Percentiles rank a stretch among this genome's conserved stretches.
Evolutionary conservation across 2,797 vertebrate genomes (phyloP).

Genomic region (Oryzias sinensis): DNA sequence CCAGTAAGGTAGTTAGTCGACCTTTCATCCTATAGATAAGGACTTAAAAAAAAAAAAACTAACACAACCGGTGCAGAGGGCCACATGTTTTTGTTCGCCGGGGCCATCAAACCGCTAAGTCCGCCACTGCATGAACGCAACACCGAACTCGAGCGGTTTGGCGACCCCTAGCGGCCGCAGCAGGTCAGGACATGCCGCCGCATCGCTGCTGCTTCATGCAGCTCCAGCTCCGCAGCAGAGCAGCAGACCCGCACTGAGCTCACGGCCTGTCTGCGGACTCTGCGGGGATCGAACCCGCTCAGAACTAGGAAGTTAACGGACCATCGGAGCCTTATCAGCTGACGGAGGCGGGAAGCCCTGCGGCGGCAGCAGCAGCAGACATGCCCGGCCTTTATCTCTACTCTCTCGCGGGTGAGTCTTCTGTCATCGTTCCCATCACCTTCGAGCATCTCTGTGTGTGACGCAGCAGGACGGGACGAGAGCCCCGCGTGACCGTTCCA

Average conservation of each 20-base stretch:
- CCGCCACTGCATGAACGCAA: too few relatives aligned
- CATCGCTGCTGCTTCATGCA: constrained; percentile 7
- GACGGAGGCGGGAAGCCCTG: constrained; percentile 40
- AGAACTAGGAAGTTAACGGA: constrained; percentile 27
- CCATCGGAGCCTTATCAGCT: constrained; percentile 20
- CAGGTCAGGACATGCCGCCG: not conserved
- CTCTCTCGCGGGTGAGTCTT: constrained; percentile 53
- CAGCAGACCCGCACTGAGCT: not conserved
- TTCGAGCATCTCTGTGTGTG: not conserved
- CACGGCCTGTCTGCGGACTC: constrained; percentile 25
- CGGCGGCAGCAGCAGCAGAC: constrained; percentile 66
- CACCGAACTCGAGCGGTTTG: too few relatives aligned
- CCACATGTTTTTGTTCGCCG: too few relatives aligned
- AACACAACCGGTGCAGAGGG: too few relatives aligned
- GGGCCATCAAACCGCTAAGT: too few relatives aligned
- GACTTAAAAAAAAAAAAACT: too few relatives aligned
- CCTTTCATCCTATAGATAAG: too few relatives aligned
- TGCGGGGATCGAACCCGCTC: constrained; percentile 1
- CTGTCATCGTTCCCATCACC: not conserved
- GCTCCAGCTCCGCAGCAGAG: constrained; percentile 43
- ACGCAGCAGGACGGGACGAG: too few relatives aligned
- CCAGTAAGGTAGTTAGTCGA: too few relatives aligned
- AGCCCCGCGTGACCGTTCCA: not conserved
- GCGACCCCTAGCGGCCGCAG: constrained; percentile 25
- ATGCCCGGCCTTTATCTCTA: constrained; percentile 49